phyloP scores from a whole-genome alignment of 2,113 vertebrate genomes.

The Otolemur garnettii region DNA sequence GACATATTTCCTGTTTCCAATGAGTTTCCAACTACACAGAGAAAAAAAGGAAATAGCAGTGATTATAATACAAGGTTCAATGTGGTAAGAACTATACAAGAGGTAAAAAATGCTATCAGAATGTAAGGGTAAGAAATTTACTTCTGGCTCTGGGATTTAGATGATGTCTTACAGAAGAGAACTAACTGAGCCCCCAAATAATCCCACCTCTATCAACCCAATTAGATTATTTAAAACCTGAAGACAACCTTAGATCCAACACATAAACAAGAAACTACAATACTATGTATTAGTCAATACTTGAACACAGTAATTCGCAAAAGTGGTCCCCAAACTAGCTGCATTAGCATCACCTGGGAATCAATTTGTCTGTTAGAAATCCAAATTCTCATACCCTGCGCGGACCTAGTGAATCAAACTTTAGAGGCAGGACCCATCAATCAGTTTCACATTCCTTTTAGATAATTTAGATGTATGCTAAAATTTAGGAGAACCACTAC shows the following conservation, averaged over 20 bases:
- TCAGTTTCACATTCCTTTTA: background rate
- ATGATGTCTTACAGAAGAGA: background rate
- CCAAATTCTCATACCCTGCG: background rate
- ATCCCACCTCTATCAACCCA: background rate
- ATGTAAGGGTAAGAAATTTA: background rate
- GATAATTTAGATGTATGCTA: background rate
- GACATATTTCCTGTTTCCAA: background rate
- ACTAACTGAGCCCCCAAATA: background rate
- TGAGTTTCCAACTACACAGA: background rate
- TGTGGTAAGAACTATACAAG: background rate
- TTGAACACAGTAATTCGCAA: background rate
- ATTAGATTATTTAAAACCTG: background rate
- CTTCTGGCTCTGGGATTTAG: background rate
- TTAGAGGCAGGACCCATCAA: background rate
- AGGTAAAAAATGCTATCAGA: background rate
- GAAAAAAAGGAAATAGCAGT: constrained; percentile 27
- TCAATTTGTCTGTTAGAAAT: background rate
- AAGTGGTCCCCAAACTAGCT: background rate
- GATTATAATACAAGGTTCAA: background rate
- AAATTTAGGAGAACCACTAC: background rate
- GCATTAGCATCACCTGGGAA: background rate
- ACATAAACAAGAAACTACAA: background rate
- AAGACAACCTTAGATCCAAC: background rate
- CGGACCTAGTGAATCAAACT: background rate
- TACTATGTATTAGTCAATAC: background rate